A percentile compares a stretch with the other conserved stretches of the same genome.
Evolutionary conservation across 2,797 vertebrate genomes (phyloP).

Genomic region (Epinephelus malabaricus): DNA sequence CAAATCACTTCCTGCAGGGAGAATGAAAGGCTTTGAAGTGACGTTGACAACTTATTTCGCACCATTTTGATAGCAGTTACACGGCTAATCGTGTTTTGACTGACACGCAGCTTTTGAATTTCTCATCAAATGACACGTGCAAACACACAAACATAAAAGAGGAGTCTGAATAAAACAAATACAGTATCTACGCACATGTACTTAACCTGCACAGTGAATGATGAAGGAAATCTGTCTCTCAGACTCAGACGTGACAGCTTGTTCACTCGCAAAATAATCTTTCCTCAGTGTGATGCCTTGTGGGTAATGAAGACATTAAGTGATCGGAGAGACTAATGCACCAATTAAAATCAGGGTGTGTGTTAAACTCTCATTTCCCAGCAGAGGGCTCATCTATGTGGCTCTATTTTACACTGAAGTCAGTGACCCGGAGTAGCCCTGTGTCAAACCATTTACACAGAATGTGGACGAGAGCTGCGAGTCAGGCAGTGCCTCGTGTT

Average conservation of each 20-base stretch:
- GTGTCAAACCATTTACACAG: constrained; percentile 19
- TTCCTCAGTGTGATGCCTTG: background rate
- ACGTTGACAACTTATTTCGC: constrained; percentile 37
- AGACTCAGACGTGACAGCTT: constrained; percentile 5
- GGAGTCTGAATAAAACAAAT: background rate
- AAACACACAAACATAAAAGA: background rate
- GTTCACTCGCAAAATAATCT: background rate
- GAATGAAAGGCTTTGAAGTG: constrained; percentile 28
- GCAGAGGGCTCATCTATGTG: background rate
- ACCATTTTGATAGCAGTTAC: constrained; percentile 21
- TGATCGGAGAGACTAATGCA: background rate
- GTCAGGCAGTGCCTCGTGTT: background rate
- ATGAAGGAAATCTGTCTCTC: constrained; percentile 12
- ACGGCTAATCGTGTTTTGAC: background rate
- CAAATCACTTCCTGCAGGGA: constrained; percentile 27
- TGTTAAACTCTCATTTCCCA: constrained; percentile 8
- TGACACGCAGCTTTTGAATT: constrained; percentile 1
- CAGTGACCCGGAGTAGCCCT: background rate
- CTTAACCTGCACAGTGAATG: background rate
- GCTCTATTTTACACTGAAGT: constrained; percentile 1
- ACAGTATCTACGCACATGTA: background rate
- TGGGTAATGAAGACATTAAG: constrained; percentile 8
- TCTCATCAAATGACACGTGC: constrained; percentile 13
- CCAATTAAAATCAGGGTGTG: background rate
- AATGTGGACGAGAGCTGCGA: background rate